Conservation (phyloP, 2,888 invertebrate genomes). For the Harpagoxenus sublaevis region DNA sequence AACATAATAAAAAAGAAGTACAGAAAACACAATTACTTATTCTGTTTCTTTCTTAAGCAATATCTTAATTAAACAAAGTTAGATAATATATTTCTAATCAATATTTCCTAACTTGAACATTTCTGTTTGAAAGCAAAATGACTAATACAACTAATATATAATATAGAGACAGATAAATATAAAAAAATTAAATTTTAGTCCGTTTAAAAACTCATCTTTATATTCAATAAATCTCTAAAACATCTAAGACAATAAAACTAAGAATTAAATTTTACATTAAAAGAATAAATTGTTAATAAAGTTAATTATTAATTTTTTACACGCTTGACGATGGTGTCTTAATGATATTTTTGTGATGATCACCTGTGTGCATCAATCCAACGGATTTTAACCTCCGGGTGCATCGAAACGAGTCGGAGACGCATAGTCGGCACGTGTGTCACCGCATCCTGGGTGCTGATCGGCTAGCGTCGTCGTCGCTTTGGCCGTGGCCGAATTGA, state of each 20-base stretch:
- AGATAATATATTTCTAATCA: not conserved
- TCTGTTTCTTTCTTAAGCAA: not conserved
- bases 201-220: not conserved
- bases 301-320: not conserved
- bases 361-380: constrained; percentile 17
- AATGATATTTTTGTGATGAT: not conserved
- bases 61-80: not conserved
- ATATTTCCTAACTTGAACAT: not conserved
- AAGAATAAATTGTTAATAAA: not conserved
- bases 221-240: not conserved
- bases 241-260: not conserved
- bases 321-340: not conserved
- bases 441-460: constrained; percentile 58
- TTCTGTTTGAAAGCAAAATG: not conserved
- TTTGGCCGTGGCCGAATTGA: constrained; percentile 85
- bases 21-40: not conserved
- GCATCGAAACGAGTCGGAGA: constrained; percentile 45
- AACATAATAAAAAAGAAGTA: not conserved
- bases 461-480: constrained; percentile 43
- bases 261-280: not conserved
- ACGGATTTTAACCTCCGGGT: constrained; percentile 41
- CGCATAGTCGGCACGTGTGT: constrained; percentile 55
- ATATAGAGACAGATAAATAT: not conserved
- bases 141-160: not conserved
- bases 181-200: not conserved